Conservation (phyloP, 2,113 vertebrate genomes). For the Potamarius usumacintae region DNA sequence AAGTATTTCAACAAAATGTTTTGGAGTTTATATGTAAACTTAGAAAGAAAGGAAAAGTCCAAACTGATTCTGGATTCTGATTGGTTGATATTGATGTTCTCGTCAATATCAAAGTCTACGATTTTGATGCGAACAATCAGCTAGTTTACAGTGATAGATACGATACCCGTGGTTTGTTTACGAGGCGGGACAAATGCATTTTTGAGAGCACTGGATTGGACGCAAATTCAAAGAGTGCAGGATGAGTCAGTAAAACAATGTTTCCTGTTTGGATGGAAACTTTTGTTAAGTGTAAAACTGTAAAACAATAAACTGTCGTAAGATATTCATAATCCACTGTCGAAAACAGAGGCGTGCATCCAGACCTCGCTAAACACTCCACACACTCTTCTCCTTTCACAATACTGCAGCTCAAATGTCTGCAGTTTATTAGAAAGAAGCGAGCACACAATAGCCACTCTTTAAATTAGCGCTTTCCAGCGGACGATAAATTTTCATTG, state of each 20-base stretch:
- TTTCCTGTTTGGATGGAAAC: background rate
- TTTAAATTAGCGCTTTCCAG: conserved; percentile 68
- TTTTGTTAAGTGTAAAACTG: background rate
- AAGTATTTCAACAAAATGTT: too few relatives aligned
- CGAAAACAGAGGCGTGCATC: background rate
- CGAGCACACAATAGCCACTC: conserved; percentile 61
- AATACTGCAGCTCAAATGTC: background rate
- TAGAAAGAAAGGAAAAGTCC: too few relatives aligned
- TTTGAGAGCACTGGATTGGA: background rate
- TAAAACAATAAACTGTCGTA: background rate
- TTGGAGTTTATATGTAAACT: too few relatives aligned
- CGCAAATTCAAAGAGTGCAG: background rate
- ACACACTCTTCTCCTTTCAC: background rate
- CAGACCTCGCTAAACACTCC: background rate
- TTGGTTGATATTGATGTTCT: too few relatives aligned
- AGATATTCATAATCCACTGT: too few relatives aligned
- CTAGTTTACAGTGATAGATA: background rate
- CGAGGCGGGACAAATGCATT: background rate
- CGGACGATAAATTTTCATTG: conserved; percentile 73
- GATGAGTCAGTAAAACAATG: too few relatives aligned
- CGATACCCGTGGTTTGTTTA: background rate
- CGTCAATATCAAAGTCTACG: too few relatives aligned
- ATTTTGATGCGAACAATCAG: background rate
- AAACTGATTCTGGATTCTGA: too few relatives aligned
- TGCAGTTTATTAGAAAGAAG: conserved; percentile 52